Conservation (phyloP, 2,797 vertebrate species). For the Brachymystax lenok region DNA sequence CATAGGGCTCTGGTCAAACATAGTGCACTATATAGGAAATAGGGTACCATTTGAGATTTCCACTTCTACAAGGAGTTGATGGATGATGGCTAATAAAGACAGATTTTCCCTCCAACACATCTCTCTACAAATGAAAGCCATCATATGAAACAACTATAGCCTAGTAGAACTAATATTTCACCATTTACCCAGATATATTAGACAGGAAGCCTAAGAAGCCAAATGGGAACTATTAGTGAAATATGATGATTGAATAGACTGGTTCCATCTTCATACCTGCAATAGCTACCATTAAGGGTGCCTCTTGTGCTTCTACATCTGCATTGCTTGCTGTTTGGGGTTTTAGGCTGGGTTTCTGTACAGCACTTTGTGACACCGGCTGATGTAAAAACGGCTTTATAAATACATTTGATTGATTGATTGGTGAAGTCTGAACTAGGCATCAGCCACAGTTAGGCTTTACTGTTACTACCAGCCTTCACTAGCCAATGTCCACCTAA, state of each 20-base stretch:
- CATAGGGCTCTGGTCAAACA: background rate
- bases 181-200: background rate
- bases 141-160: background rate
- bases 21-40: background rate
- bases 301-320: too few relatives aligned
- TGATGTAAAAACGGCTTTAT: too few relatives aligned
- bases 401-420: too few relatives aligned
- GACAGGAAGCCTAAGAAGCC: background rate
- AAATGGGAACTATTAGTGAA: background rate
- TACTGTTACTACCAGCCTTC: background rate
- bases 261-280: background rate
- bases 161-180: background rate
- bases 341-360: too few relatives aligned
- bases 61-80: constrained; percentile 11
- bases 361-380: too few relatives aligned
- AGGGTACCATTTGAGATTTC: background rate
- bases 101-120: background rate
- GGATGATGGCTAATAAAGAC: constrained; percentile 16
- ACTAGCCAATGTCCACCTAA: background rate
- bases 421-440: background rate
- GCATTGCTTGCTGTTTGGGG: too few relatives aligned
- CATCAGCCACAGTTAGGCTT: background rate
- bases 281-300: too few relatives aligned
- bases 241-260: background rate
- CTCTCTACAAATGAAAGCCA: background rate